Evolutionary conservation across 2,113 vertebrate genomes (phyloP).

Genomic region (Cololabis saira): DNA sequence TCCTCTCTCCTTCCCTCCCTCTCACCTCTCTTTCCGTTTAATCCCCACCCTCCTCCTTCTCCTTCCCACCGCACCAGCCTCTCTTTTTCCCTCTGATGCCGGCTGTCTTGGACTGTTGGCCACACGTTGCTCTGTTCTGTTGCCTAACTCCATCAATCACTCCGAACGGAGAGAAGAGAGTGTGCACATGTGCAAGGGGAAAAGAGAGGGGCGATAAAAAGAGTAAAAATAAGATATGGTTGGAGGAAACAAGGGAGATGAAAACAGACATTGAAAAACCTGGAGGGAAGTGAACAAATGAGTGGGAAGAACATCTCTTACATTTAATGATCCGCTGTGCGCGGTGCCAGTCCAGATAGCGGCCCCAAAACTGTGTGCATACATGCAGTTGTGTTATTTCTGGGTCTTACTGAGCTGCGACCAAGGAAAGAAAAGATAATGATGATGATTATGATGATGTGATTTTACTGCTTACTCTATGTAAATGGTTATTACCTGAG

Average conservation of each 20-base stretch:
- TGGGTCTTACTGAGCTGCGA: conserved; percentile 47
- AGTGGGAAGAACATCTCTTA: conserved; percentile 51
- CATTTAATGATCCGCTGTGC: conserved; percentile 69
- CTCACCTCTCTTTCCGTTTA: conserved; percentile 73
- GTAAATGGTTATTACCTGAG: conserved; percentile 70
- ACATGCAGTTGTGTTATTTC: conserved; percentile 56
- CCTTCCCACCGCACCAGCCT: conserved; percentile 45
- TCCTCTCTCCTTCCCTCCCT: conserved; percentile 62
- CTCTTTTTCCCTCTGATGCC: conserved; percentile 65
- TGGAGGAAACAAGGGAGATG: conserved; percentile 50
- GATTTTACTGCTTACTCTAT: conserved; percentile 67
- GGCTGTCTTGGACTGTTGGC: conserved; percentile 82
- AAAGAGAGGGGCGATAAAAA: conserved; percentile 32
- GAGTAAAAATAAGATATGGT: conserved; percentile 56
- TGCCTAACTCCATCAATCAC: conserved; percentile 85
- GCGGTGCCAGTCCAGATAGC: conserved; percentile 56
- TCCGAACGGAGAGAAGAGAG: conserved; percentile 57
- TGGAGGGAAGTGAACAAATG: conserved; percentile 50
- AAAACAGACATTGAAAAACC: conserved; percentile 58
- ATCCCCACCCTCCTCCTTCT: conserved; percentile 59
- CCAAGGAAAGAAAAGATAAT: conserved; percentile 51
- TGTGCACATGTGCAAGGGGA: conserved; percentile 31
- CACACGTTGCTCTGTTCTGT: conserved; percentile 81
- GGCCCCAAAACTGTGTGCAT: conserved; percentile 63
- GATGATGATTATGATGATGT: conserved; percentile 64